A percentile compares a stretch with the other conserved stretches of the same genome.
These are phyloP conservation scores for Monoplex corrugatus DNA, from an alignment of 2,888 invertebrate genomes.

Conservation along the genomic window DNA sequence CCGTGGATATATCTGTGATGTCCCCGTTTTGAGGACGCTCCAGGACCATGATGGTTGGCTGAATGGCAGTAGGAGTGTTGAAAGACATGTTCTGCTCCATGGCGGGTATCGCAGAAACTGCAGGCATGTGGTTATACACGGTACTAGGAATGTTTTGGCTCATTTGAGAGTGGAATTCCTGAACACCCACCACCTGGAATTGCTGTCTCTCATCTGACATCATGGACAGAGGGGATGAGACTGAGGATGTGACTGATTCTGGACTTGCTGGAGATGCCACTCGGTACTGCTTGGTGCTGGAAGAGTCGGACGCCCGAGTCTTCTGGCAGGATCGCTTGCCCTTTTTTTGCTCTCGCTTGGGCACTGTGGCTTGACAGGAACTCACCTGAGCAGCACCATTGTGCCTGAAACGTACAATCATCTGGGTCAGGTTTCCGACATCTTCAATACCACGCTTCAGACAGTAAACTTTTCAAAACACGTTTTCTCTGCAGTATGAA, in stretches of 20 bases:
- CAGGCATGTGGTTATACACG: too few species aligned
- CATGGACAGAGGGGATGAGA: neutral
- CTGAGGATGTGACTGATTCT: neutral
- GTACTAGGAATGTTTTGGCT: too few species aligned
- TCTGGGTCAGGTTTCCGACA: too few species aligned
- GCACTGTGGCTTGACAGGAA: neutral
- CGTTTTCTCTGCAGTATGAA: too few species aligned
- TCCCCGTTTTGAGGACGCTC: too few species aligned
- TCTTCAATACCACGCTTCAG: too few species aligned
- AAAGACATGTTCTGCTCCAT: too few species aligned
- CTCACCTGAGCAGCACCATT: neutral
- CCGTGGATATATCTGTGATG: too few species aligned
- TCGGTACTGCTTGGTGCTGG: conserved; percentile 10
- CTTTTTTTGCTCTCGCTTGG: neutral
- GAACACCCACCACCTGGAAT: neutral
- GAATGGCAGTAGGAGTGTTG: too few species aligned
- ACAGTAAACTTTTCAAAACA: too few species aligned
- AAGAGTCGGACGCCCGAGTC: neutral
- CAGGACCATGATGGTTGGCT: too few species aligned
- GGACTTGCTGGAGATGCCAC: neutral
- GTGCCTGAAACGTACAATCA: neutral
- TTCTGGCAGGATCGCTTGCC: neutral
- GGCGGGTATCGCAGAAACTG: too few species aligned
- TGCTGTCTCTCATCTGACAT: neutral
- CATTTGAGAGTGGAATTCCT: neutral